Evolutionary conservation across 1,140 invertebrate species (phyloP).

Genomic region (Drosophila grimshawi): DNA sequence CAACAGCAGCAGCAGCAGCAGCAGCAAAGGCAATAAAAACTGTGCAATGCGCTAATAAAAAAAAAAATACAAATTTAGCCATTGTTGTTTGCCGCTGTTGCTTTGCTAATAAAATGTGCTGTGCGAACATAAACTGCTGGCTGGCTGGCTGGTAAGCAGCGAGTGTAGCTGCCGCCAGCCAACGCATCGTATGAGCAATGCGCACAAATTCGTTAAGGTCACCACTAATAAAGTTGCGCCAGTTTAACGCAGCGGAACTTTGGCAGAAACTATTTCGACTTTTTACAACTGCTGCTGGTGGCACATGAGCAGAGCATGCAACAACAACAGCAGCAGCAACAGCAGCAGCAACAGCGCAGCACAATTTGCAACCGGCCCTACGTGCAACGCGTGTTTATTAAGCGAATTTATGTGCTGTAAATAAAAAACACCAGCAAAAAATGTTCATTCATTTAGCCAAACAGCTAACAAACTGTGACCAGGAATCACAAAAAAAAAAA

Average conservation of each 20-base stretch:
- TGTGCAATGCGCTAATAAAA: constrained; percentile 51
- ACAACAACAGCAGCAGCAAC: constrained; percentile 9
- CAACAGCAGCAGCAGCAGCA: constrained; percentile 38
- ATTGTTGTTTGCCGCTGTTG: constrained; percentile 60
- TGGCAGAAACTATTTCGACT: constrained; percentile 50
- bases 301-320: constrained; percentile 4
- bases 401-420: constrained; percentile 77
- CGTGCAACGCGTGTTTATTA: constrained; percentile 74
- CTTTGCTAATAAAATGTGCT: constrained; percentile 68
- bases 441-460: constrained; percentile 33
- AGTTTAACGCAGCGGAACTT: constrained; percentile 74
- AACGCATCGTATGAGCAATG: constrained; percentile 72
- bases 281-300: constrained; percentile 61
- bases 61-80: constrained; percentile 69
- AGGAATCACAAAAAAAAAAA: constrained; percentile 6
- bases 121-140: constrained; percentile 49
- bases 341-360: constrained; percentile 43
- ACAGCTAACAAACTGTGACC: constrained; percentile 10
- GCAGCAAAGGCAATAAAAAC: constrained; percentile 54
- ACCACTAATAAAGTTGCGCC: constrained; percentile 70
- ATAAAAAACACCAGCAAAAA: constrained; percentile 68
- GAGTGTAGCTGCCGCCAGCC: neutral
- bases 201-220: constrained; percentile 57
- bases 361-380: constrained; percentile 37
- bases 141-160: neutral